phyloP scores from a whole-genome alignment of 2,888 invertebrate genomes.

The Diarsia brunnea region DNA sequence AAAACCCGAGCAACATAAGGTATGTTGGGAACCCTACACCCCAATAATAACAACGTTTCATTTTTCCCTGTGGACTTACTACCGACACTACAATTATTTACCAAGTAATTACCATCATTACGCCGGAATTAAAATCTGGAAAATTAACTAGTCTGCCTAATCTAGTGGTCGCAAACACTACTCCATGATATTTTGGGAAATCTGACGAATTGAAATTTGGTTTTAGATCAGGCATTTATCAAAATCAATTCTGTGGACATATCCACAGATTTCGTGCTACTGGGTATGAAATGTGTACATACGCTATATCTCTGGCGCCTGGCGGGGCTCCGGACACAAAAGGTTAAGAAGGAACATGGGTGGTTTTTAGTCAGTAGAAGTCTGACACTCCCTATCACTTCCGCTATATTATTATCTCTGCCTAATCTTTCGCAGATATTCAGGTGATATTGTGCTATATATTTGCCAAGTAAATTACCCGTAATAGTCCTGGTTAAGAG shows the following conservation, averaged over 20 bases:
- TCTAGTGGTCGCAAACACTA: not conserved
- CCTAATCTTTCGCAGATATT: fast-evolving
- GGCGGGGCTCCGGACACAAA: too few species aligned
- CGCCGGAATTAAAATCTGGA: not conserved
- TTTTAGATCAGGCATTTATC: too few species aligned
- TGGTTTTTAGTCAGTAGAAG: too few species aligned
- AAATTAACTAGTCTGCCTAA: not conserved
- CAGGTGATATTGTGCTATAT: not conserved
- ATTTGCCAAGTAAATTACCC: too few species aligned
- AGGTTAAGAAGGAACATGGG: too few species aligned
- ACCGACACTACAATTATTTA: not conserved
- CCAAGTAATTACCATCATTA: not conserved
- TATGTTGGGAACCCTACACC: not conserved
- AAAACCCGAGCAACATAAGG: not conserved
- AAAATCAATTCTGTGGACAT: too few species aligned
- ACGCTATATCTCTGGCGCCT: too few species aligned
- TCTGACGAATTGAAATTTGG: not conserved
- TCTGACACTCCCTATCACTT: too few species aligned
- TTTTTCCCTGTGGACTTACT: slow-evolving; percentile 6
- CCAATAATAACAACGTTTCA: slow-evolving; percentile 20
- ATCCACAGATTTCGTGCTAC: too few species aligned
- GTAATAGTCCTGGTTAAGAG: slow-evolving; percentile 16
- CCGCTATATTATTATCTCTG: too few species aligned
- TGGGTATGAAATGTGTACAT: too few species aligned
- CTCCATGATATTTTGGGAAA: not conserved